Percentiles rank a stretch among this genome's conserved stretches.
Evolutionary conservation across 2,113 vertebrate genomes (phyloP).

Genomic region (Rhynchomys soricoides): DNA sequence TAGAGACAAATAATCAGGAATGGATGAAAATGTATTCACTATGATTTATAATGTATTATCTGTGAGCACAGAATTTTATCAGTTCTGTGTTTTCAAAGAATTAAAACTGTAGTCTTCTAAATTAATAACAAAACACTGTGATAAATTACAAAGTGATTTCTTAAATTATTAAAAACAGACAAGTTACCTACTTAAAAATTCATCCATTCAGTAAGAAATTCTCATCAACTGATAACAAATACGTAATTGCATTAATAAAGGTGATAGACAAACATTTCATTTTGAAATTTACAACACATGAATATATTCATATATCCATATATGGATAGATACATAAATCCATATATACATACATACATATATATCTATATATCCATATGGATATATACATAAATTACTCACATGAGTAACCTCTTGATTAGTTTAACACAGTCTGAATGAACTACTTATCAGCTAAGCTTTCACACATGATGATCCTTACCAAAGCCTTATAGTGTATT

Average conservation of each 20-base stretch:
- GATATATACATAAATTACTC: neutral
- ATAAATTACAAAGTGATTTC: slow-evolving; percentile 37
- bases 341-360: neutral
- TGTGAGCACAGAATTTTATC: slow-evolving; percentile 39
- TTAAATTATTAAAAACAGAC: neutral
- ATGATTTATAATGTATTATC: neutral
- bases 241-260: neutral
- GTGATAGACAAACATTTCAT: neutral
- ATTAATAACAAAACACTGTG: slow-evolving; percentile 2
- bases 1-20: slow-evolving; percentile 29
- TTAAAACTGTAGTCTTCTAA: slow-evolving; percentile 12
- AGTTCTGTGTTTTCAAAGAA: slow-evolving; percentile 47
- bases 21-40: neutral
- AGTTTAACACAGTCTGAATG: neutral
- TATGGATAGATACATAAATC: neutral
- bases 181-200: slow-evolving; percentile 9
- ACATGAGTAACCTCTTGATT: neutral
- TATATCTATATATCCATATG: too few species aligned
- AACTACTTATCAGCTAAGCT: slow-evolving; percentile 16
- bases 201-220: slow-evolving; percentile 30
- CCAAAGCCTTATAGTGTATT: neutral
- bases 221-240: slow-evolving; percentile 24
- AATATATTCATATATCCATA: neutral
- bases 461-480: slow-evolving; percentile 52
- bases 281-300: slow-evolving; percentile 8